These are phyloP conservation scores for Xyliphius kryptos DNA, from an alignment of 2,113 vertebrate genomes.

Conservation along the genomic window DNA sequence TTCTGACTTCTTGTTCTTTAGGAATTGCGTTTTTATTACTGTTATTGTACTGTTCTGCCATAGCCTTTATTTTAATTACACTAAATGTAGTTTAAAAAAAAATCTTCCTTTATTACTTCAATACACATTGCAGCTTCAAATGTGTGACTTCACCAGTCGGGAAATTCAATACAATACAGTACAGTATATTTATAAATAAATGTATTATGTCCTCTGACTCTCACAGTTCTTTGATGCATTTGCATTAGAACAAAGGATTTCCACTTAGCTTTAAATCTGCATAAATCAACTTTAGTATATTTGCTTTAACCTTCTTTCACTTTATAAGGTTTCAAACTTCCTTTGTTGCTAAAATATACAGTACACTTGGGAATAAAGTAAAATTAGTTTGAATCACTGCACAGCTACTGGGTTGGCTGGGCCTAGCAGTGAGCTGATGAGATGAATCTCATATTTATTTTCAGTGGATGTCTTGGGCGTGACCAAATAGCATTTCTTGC, in stretches of 20 bases:
- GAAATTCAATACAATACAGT: too few relatives aligned
- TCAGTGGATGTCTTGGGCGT: not conserved
- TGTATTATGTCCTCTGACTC: too few relatives aligned
- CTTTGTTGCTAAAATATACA: constrained; percentile 3
- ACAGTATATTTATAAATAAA: too few relatives aligned
- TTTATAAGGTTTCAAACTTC: not conserved
- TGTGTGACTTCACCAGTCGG: too few relatives aligned
- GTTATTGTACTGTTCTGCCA: not conserved
- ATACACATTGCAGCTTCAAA: too few relatives aligned
- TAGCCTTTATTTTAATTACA: too few relatives aligned
- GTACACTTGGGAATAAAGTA: not conserved
- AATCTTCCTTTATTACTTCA: too few relatives aligned
- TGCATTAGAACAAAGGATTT: not conserved
- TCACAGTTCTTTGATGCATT: too few relatives aligned
- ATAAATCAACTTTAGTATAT: constrained; percentile 5
- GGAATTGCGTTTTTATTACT: not conserved
- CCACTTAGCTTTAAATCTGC: constrained; percentile 6
- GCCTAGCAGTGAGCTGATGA: not conserved
- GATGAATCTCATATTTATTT: constrained; percentile 3
- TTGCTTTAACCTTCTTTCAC: constrained; percentile 4
- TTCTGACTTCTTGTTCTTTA: too few relatives aligned
- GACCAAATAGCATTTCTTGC: constrained; percentile 23
- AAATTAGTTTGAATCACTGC: not conserved
- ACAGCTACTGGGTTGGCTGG: not conserved
- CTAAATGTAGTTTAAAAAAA: too few relatives aligned